Conservation (phyloP, 1,140 invertebrate species). For the Coptotermes formosanus region DNA sequence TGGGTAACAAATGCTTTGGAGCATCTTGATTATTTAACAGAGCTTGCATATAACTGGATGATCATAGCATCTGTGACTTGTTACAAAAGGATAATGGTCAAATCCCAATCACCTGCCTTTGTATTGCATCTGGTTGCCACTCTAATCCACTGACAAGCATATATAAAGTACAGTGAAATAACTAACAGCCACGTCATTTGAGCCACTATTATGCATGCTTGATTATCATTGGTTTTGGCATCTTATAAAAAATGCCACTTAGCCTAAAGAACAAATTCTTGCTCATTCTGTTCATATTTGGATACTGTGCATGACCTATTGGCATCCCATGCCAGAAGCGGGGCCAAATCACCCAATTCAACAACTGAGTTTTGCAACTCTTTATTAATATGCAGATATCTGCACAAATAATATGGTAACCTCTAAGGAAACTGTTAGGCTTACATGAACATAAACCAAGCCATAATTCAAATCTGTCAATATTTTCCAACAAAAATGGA, state of each 20-base stretch:
- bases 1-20: conserved; percentile 1
- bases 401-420: neutral
- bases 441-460: neutral
- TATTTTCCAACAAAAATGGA: neutral
- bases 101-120: neutral
- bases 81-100: neutral
- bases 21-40: neutral
- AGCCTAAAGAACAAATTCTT: neutral
- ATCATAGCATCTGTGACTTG: neutral
- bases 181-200: neutral
- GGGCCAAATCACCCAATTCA: too few relatives aligned
- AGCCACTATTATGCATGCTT: neutral
- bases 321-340: neutral
- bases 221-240: neutral
- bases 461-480: neutral
- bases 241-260: neutral
- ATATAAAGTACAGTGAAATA: neutral
- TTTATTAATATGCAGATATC: neutral
- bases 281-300: neutral
- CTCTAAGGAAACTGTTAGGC: neutral
- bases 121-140: neutral
- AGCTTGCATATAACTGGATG: neutral
- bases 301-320: neutral
- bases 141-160: neutral
- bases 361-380: too few relatives aligned